phyloP scores from a whole-genome alignment of 2,797 vertebrate species.

The Meda fulgida region DNA sequence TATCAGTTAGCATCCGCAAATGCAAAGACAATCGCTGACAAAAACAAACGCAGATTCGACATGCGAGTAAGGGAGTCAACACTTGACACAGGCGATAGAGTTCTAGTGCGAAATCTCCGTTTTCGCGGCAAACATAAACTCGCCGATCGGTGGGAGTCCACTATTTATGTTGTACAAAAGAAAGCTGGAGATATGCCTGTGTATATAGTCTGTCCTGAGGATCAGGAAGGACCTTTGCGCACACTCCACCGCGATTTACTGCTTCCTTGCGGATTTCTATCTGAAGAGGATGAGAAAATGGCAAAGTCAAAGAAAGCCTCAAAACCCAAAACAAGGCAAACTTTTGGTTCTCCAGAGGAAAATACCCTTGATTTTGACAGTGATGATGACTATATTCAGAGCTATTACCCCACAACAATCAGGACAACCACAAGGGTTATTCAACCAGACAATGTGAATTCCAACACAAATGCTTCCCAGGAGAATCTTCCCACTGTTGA shows the following conservation, averaged over 20 bases:
- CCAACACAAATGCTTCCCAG: too few relatives aligned
- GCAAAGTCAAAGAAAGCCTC: too few relatives aligned
- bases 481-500: too few relatives aligned
- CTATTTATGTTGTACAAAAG: constrained; percentile 11
- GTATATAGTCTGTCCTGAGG: background rate
- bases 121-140: constrained; percentile 31
- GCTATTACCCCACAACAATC: too few relatives aligned
- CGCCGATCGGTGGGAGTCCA: constrained; percentile 10
- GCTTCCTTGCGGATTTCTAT: too few relatives aligned
- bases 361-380: too few relatives aligned
- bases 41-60: constrained; percentile 26
- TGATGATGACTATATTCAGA: too few relatives aligned
- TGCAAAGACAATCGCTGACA: constrained; percentile 10
- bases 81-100: background rate
- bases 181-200: background rate
- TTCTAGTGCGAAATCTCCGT: background rate
- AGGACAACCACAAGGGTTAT: too few relatives aligned
- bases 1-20: background rate
- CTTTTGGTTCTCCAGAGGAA: too few relatives aligned
- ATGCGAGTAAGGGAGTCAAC: constrained; percentile 14
- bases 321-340: too few relatives aligned
- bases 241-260: background rate
- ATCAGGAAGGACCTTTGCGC: background rate
- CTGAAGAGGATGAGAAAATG: too few relatives aligned
- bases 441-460: too few relatives aligned